A percentile compares a stretch with the other conserved stretches of the same genome.
These are phyloP conservation scores for Mesochorus sp. DNA, from an alignment of 2,888 invertebrate genomes.

Conservation along the genomic window DNA sequence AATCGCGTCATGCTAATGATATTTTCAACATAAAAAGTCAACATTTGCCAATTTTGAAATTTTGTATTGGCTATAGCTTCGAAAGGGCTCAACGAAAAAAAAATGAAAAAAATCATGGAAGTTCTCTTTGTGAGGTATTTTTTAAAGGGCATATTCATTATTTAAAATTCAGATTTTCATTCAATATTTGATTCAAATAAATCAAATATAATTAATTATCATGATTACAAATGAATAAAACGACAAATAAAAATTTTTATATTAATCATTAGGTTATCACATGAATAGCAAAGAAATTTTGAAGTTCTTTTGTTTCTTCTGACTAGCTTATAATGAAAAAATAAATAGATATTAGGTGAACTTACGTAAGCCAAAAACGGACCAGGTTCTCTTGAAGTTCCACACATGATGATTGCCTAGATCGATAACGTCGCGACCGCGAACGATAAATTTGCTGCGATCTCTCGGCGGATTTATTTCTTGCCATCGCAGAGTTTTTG, in stretches of 20 bases:
- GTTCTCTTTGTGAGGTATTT: no score
- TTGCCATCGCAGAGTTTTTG: conserved; percentile 79
- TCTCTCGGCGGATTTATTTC: conserved; percentile 71
- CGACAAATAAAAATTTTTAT: no score
- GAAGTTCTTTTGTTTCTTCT: not conserved
- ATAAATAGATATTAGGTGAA: not conserved
- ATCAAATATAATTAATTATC: not conserved
- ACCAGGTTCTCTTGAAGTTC: conserved; percentile 57
- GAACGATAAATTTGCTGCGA: conserved; percentile 78
- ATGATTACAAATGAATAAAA: no score
- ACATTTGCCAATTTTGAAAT: no score
- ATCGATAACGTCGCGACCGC: conserved; percentile 72
- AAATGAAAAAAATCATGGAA: not conserved
- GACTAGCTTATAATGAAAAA: not conserved
- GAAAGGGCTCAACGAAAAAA: not conserved
- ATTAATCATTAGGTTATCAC: no score
- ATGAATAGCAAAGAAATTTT: no score
- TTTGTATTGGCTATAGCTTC: no score
- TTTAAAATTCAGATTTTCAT: no score
- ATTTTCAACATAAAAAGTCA: no score
- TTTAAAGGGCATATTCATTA: no score
- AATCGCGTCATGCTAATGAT: no score
- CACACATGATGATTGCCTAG: conserved; percentile 76
- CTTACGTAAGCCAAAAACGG: conserved; percentile 57
- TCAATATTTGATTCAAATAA: no score